These are phyloP conservation scores for Tragulus kanchil DNA, from an alignment of 2,113 vertebrate genomes.

Conservation along the genomic window DNA sequence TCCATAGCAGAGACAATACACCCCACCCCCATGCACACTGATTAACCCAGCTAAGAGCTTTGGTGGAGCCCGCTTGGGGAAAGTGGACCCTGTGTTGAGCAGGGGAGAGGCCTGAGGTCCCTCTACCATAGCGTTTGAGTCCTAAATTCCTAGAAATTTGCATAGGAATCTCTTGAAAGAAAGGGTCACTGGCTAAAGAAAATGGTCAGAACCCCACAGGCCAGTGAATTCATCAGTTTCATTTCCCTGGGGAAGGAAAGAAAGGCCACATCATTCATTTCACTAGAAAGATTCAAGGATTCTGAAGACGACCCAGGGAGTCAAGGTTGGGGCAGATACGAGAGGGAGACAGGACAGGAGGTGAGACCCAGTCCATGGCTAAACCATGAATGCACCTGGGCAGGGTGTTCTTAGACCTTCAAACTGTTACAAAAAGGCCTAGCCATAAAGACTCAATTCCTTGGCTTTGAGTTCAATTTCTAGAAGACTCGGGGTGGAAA, in stretches of 20 bases:
- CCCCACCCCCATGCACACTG: too few species aligned
- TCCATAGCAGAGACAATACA: background rate
- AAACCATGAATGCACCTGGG: too few species aligned
- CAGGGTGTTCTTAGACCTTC: background rate
- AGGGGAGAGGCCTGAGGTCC: background rate
- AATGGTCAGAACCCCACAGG: background rate
- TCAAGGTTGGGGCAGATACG: background rate
- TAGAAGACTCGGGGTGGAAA: background rate
- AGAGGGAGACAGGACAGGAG: background rate
- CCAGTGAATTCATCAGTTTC: background rate
- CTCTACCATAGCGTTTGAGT: background rate
- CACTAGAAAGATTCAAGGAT: background rate
- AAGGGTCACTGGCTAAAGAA: background rate
- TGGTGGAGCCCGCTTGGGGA: background rate
- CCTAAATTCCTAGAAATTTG: background rate
- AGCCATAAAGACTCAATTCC: background rate
- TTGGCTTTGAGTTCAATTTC: slow-evolving; percentile 34
- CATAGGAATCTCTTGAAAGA: background rate
- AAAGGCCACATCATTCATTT: background rate
- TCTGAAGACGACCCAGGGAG: background rate
- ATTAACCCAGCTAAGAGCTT: background rate
- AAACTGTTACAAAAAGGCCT: background rate
- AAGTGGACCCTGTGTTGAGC: background rate
- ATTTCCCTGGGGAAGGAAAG: background rate
- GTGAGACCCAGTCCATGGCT: background rate